Evolutionary conservation across 2,888 invertebrate genomes (phyloP).

Genomic region (Nebria salina): DNA sequence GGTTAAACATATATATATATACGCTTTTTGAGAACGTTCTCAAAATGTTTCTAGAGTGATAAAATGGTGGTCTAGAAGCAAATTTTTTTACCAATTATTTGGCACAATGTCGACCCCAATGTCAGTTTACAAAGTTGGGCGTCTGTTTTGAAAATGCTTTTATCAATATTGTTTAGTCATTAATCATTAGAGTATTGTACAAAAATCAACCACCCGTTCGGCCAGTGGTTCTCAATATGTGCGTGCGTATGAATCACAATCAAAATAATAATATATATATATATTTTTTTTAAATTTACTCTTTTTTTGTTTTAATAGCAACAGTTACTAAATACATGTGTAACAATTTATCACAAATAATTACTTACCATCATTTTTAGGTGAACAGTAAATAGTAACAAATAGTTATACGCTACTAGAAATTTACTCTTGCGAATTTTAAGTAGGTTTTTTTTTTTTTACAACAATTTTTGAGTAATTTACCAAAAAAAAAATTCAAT

Average conservation of each 20-base stretch:
- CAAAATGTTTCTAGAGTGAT: background rate
- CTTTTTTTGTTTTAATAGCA: conserved; percentile 1
- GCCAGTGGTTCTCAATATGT: background rate
- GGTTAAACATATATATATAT: background rate
- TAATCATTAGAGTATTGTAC: background rate
- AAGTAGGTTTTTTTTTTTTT: background rate
- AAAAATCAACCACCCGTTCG: background rate
- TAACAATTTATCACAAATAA: conserved; percentile 1
- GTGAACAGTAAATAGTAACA: background rate
- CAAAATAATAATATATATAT: background rate
- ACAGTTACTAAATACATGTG: background rate
- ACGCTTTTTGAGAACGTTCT: background rate
- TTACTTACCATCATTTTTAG: background rate
- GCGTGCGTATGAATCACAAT: conserved; percentile 1
- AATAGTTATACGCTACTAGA: background rate
- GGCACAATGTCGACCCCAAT: background rate
- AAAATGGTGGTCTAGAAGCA: background rate
- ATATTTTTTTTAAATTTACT: background rate
- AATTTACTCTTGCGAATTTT: background rate
- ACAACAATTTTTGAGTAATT: background rate
- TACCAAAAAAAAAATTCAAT: background rate
- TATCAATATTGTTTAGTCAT: background rate
- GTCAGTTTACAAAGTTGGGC: background rate
- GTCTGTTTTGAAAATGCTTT: background rate
- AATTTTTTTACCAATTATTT: background rate